A percentile compares a stretch with the other conserved stretches of the same genome.
phyloP scores from a whole-genome alignment of 2,113 vertebrate genomes.

The Limanda limanda region DNA sequence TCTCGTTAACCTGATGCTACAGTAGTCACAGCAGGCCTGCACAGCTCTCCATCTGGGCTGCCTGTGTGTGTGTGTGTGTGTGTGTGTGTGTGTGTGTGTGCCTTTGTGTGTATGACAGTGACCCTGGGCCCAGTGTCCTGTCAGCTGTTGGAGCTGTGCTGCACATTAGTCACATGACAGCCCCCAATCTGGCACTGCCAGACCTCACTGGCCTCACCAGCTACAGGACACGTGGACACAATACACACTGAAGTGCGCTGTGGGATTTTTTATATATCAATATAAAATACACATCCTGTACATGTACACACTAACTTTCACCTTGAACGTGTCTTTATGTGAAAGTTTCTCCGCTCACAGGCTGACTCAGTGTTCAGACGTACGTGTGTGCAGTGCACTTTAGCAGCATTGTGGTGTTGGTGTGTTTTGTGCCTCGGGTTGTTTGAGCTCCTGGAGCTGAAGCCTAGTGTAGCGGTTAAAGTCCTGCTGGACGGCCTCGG shows the following conservation, averaged over 20 bases:
- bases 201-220: slow-evolving; percentile 76
- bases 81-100: slow-evolving; percentile 31
- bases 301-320: not conserved
- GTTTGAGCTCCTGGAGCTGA: slow-evolving; percentile 71
- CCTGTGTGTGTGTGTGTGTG: slow-evolving; percentile 44
- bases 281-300: not conserved
- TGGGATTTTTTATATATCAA: slow-evolving; percentile 7
- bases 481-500: slow-evolving; percentile 69
- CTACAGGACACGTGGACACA: slow-evolving; percentile 61
- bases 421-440: slow-evolving; percentile 61
- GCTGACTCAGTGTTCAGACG: slow-evolving; percentile 9
- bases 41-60: slow-evolving; percentile 79
- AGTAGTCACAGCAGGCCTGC: slow-evolving; percentile 79
- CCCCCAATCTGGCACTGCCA: slow-evolving; percentile 83
- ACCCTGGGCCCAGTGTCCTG: slow-evolving; percentile 84
- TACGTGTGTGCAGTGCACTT: slow-evolving; percentile 30
- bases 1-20: slow-evolving; percentile 82
- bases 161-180: slow-evolving; percentile 86
- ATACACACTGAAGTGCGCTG: slow-evolving; percentile 1
- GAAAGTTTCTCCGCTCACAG: not conserved
- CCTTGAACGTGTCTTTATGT: slow-evolving; percentile 1
- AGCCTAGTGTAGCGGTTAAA: slow-evolving; percentile 75
- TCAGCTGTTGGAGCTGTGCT: slow-evolving; percentile 85
- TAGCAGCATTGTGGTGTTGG: slow-evolving; percentile 42
- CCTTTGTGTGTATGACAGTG: slow-evolving; percentile 63